phyloP scores from a whole-genome alignment of 2,888 invertebrate species.

The Malachius bipustulatus region DNA sequence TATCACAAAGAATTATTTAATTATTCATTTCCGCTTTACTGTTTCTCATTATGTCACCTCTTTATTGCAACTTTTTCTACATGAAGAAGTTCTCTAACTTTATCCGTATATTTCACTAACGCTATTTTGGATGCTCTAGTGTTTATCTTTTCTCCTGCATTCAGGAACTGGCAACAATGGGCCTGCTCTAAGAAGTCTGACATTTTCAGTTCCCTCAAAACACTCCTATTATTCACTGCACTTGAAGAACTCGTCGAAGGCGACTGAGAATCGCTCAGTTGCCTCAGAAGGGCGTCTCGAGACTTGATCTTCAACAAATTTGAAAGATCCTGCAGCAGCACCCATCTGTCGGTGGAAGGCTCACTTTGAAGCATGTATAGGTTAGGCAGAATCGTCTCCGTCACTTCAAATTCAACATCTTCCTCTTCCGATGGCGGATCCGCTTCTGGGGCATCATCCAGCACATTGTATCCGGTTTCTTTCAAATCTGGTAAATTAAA shows the following conservation, averaged over 20 bases:
- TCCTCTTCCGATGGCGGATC: slow-evolving; percentile 42
- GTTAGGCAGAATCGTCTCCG: slow-evolving; percentile 67
- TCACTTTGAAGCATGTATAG: slow-evolving; percentile 61
- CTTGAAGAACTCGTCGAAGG: slow-evolving; percentile 21
- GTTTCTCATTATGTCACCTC: slow-evolving; percentile 37
- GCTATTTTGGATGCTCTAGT: slow-evolving; percentile 70
- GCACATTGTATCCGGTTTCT: slow-evolving; percentile 48
- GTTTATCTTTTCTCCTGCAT: slow-evolving; percentile 68
- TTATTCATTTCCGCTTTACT: not conserved
- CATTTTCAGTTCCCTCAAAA: slow-evolving; percentile 60
- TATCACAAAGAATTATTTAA: slow-evolving; percentile 5
- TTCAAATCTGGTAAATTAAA: slow-evolving; percentile 36
- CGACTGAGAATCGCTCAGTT: slow-evolving; percentile 51
- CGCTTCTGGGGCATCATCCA: slow-evolving; percentile 42
- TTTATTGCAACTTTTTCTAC: slow-evolving; percentile 63
- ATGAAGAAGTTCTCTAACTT: slow-evolving; percentile 67
- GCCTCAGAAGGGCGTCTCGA: slow-evolving; percentile 64
- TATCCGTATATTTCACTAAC: slow-evolving; percentile 73
- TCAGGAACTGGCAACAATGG: slow-evolving; percentile 64
- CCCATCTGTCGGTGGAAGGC: slow-evolving; percentile 60
- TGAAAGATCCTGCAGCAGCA: slow-evolving; percentile 68
- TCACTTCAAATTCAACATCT: slow-evolving; percentile 69
- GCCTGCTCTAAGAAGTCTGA: slow-evolving; percentile 71
- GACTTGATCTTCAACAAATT: slow-evolving; percentile 68
- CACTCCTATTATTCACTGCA: slow-evolving; percentile 24